phyloP scores from a whole-genome alignment of 53 echinoderm and acorn worm genomes.

The Pentamera pediparva region DNA sequence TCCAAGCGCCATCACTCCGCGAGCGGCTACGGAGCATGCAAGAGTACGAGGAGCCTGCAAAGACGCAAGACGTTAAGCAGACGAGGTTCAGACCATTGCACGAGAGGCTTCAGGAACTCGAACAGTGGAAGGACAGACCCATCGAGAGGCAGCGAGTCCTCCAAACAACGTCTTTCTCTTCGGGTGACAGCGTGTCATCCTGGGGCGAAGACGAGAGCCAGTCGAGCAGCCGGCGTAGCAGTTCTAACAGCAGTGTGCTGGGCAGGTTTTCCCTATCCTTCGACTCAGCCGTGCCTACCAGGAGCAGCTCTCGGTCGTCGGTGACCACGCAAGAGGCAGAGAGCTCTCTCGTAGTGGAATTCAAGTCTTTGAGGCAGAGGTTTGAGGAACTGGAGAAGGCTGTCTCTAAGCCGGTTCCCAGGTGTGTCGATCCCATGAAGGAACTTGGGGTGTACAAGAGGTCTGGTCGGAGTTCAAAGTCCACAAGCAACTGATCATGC shows the following conservation, averaged over 20 bases:
- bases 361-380: constrained; percentile 71
- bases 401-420: constrained; percentile 74
- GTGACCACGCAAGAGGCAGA: constrained; percentile 47
- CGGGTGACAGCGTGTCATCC: constrained; percentile 28
- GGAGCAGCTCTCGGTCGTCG: constrained; percentile 1
- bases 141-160: constrained; percentile 2
- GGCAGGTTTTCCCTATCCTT: not conserved
- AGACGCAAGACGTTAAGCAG: not conserved
- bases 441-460: constrained; percentile 43
- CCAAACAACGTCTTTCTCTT: constrained; percentile 27
- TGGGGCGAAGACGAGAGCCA: constrained; percentile 47
- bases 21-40: constrained; percentile 66
- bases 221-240: constrained; percentile 67
- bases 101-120: constrained; percentile 64
- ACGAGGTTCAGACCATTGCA: constrained; percentile 60
- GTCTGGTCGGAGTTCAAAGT: not conserved
- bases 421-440: constrained; percentile 55
- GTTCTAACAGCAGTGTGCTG: constrained; percentile 22
- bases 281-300: not conserved
- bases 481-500: too few relatives aligned
- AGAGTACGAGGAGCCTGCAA: constrained; percentile 27
- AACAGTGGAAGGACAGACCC: constrained; percentile 53
- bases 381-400: constrained; percentile 76
- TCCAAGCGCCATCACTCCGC: constrained; percentile 49
- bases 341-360: constrained; percentile 45